Evolutionary conservation across 2,888 invertebrate species (phyloP).

Genomic region (Tenthredo notha): DNA sequence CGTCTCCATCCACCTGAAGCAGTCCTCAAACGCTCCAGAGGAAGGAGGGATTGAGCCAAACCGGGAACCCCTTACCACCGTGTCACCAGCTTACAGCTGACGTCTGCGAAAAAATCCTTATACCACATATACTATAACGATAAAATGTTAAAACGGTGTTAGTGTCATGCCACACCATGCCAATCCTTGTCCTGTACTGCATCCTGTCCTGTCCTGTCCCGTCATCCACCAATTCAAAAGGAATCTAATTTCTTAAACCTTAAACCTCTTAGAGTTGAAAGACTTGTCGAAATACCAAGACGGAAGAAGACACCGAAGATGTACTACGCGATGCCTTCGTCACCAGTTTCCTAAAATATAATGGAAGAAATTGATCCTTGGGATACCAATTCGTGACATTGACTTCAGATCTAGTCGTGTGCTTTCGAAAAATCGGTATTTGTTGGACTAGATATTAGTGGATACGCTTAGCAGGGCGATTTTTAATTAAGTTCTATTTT

Average conservation of each 20-base stretch:
- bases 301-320: neutral
- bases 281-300: neutral
- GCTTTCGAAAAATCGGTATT: neutral
- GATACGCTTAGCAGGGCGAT: neutral
- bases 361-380: neutral
- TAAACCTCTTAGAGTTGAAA: neutral
- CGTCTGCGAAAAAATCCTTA: conserved; percentile 46
- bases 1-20: conserved; percentile 71
- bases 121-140: neutral
- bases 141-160: neutral
- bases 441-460: neutral
- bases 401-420: neutral
- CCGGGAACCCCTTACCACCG: conserved; percentile 47
- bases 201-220: neutral
- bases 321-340: neutral
- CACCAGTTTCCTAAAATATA: neutral
- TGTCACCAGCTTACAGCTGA: conserved; percentile 48
- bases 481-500: neutral
- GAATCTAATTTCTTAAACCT: conserved; percentile 30
- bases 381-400: neutral
- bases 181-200: too few species aligned
- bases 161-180: neutral
- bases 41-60: conserved; percentile 41
- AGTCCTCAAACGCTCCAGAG: conserved; percentile 54
- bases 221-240: neutral